Percentiles rank a stretch among this genome's conserved stretches.
Evolutionary conservation across 2,888 invertebrate genomes (phyloP).

Genomic region (Drosophila maculinotata): DNA sequence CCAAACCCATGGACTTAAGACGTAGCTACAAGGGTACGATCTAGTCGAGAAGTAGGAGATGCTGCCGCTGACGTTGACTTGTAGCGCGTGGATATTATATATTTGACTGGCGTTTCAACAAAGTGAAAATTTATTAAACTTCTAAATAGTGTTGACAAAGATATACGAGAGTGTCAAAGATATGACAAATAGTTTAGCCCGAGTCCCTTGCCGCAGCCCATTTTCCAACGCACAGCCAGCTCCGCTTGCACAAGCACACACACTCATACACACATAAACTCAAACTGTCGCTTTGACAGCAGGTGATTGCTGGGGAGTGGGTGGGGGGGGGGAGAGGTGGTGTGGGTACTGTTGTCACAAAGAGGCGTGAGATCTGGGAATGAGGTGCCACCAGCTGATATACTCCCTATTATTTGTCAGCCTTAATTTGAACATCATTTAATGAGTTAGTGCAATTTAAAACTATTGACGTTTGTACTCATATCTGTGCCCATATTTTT

Average conservation of each 20-base stretch:
- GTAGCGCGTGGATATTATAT: slow-evolving; percentile 58
- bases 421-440: slow-evolving; percentile 74
- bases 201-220: slow-evolving; percentile 14
- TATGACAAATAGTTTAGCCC: slow-evolving; percentile 73
- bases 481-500: slow-evolving; percentile 46
- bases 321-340: not conserved
- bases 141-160: slow-evolving; percentile 82
- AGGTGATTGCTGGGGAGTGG: slow-evolving; percentile 54
- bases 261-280: slow-evolving; percentile 25
- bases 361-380: slow-evolving; percentile 61
- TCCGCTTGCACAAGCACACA: slow-evolving; percentile 14
- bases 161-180: slow-evolving; percentile 79
- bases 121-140: slow-evolving; percentile 77
- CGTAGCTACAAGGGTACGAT: no score
- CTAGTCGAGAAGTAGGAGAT: no score
- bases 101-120: slow-evolving; percentile 65
- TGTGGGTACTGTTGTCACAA: slow-evolving; percentile 66
- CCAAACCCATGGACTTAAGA: no score
- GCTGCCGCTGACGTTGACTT: slow-evolving; percentile 34
- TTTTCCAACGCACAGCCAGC: slow-evolving; percentile 8
- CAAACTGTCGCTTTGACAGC: slow-evolving; percentile 63
- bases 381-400: slow-evolving; percentile 39
- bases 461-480: slow-evolving; percentile 68
- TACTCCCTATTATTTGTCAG: slow-evolving; percentile 57
- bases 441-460: slow-evolving; percentile 77